These are phyloP conservation scores for Hyles euphorbiae DNA, from an alignment of 1,140 invertebrate genomes.

Conservation along the genomic window DNA sequence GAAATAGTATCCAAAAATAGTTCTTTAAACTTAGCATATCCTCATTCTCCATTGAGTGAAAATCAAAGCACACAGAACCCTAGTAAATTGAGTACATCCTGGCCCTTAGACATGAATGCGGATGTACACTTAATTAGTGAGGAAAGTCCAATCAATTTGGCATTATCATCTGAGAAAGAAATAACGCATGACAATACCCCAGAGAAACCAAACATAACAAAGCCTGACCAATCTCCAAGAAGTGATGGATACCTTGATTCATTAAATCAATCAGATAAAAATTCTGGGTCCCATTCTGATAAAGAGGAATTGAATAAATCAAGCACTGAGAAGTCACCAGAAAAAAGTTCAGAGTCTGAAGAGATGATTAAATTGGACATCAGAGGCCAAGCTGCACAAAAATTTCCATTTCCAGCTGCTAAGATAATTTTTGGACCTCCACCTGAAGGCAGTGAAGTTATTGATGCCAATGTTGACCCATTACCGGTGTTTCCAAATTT, in stretches of 20 bases:
- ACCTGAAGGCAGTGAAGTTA: constrained; percentile 44
- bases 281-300: constrained; percentile 21
- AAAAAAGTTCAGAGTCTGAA: constrained; percentile 57
- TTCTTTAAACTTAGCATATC: constrained; percentile 30
- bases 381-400: constrained; percentile 57
- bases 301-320: constrained; percentile 24
- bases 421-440: constrained; percentile 68
- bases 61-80: constrained; percentile 38
- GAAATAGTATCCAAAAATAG: constrained; percentile 34
- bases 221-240: constrained; percentile 11
- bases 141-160: constrained; percentile 59
- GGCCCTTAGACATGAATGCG: constrained; percentile 45
- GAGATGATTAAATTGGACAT: constrained; percentile 73
- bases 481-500: constrained; percentile 54
- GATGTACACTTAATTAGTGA: constrained; percentile 53
- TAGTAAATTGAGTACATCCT: constrained; percentile 43
- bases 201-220: constrained; percentile 26
- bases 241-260: constrained; percentile 56
- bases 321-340: constrained; percentile 20
- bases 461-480: constrained; percentile 37
- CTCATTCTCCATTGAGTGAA: constrained; percentile 33
- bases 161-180: constrained; percentile 54
- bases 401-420: constrained; percentile 44
- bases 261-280: constrained; percentile 38
- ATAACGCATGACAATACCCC: constrained; percentile 5